Evolutionary conservation across 2,888 invertebrate genomes (phyloP).

Genomic region (Lochmaea crataegi): DNA sequence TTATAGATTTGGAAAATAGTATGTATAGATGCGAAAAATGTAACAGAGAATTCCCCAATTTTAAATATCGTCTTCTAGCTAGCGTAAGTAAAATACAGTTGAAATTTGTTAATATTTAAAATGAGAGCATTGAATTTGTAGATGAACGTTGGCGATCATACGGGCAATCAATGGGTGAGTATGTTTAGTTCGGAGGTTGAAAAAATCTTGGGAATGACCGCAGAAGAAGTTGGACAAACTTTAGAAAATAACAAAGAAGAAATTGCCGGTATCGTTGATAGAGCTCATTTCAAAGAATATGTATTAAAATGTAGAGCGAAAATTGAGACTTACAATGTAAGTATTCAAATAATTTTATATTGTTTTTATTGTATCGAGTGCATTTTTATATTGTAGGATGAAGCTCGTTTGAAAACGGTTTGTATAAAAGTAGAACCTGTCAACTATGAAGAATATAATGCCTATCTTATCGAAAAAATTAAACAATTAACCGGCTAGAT

Average conservation of each 20-base stretch:
- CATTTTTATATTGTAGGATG: slow-evolving; percentile 73
- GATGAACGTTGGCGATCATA: slow-evolving; percentile 88
- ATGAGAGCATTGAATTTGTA: slow-evolving; percentile 63
- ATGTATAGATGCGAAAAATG: slow-evolving; percentile 97
- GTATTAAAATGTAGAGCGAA: slow-evolving; percentile 88
- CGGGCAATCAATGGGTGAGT: slow-evolving; percentile 90
- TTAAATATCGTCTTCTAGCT: slow-evolving; percentile 85
- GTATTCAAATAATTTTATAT: slow-evolving; percentile 18
- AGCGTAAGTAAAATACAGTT: slow-evolving; percentile 71
- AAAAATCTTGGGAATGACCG: slow-evolving; percentile 75
- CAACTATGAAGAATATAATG: slow-evolving; percentile 81
- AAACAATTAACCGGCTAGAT: slow-evolving; percentile 41
- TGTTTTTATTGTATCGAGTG: slow-evolving; percentile 7
- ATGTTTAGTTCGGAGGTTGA: slow-evolving; percentile 90
- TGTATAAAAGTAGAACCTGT: slow-evolving; percentile 77
- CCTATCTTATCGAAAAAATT: slow-evolving; percentile 50
- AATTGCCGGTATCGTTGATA: slow-evolving; percentile 77
- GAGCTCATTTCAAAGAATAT: slow-evolving; percentile 82
- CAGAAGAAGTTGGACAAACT: slow-evolving; percentile 83
- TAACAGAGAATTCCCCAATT: slow-evolving; percentile 83
- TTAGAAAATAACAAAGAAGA: slow-evolving; percentile 75
- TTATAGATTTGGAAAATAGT: slow-evolving; percentile 88
- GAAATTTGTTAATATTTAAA: not conserved
- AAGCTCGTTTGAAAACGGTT: slow-evolving; percentile 81
- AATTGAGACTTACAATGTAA: slow-evolving; percentile 92